Base-by-base conservation (phyloP, 2,113 vertebrate species). In the Sisor rabdophorus region DNA sequence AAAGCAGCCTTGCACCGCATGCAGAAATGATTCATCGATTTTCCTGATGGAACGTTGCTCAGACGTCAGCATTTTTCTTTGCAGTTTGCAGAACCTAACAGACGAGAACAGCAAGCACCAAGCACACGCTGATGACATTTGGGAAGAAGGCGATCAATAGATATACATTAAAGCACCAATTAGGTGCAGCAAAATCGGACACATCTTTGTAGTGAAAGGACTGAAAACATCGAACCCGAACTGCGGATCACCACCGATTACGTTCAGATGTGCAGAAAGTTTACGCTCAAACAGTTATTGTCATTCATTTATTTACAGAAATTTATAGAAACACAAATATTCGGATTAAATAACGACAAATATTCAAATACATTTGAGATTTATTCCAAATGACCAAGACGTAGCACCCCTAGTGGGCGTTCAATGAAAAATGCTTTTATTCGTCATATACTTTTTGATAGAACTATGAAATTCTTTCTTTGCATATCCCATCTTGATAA, bases 11-110 rank as follows among this genome's bases (percentile, higher is more conserved):
- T 22, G n/a, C 44, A 26, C 32, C 55, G 13, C 22, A 44, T 16
- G 19, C 47, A 71, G 36, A 61, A 78, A 78, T 54, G 58, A 64
- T 71, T 40, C 58, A 78, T 78, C 19, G 76, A 78, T 64, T 61
- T 75, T 40, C 22, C 58, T 11, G n/a, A 59, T 54, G 50, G 32
- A 47, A 65, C 9, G 19, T 69, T 67, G 69, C 30, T 54, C 44
- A 30, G 55, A 13, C 48, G 50, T 61, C 76, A 78, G 76, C 76
- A n/a, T 20, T 71, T 72, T 60, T 30, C n/a, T 47, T 55, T 50
- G 44, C n/a, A 28, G 24, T 60, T 53, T 64, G 70, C 76, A 64
- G 67, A 63, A 78, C 64, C 22, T 2, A 47, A 32, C 47, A 52
- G 47, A 67, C 60, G 48, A 3, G 67, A 78, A 47, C 68, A 78